Evolutionary conservation across 1,140 invertebrate genomes (phyloP), one percentile per base, ranked within the genome.

Genomic region (Magallana angulata): DNA sequence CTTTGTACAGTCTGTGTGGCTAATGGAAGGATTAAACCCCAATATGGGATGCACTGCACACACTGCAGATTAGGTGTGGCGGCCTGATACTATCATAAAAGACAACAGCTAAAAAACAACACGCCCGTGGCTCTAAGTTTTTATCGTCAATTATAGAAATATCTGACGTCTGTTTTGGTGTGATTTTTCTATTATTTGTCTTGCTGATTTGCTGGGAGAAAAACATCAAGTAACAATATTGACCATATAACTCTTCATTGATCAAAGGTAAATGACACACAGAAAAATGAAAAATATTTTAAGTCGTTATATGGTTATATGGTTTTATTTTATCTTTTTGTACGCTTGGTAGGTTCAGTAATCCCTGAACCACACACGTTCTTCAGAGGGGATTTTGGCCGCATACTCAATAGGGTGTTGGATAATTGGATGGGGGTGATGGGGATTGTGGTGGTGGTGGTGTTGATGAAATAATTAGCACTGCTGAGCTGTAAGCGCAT

Each of bases 301-400:
- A 36, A 76, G 24, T 76, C 8, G 30, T 71, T 71, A 71, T 18
- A n/a, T 64, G 60, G 30, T 71, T 71, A 71, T 18, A n/a, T 64
- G 60, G 60, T 76, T 76, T 30, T 30, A 30, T 76, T 76, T 76
- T 76, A 76, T 76, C 68, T 76, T 12, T 18, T 24, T 36, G 18
- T 12, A 30, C 36, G 68, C 68, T 76, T 76, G 7, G 36, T 76
- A 12, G 68, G 36, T 8, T 30, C 24, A 7, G 1, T 76, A 76
- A 76, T 36, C 8, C 24, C 24, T 1, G 12, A 76, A 76, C 68
- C 68, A 76, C 68, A 76, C 68, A 76, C 68, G 14, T 76, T 76
- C 24, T 76, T 3, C 8, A 7, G 24, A 76, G 68, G 8, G 36
- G 5, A 48, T 48, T 48, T 48, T 48, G 36, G 36, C 36, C 36